Conservation (phyloP, 37 sponge, comb jelly and placozoan species). For the Agelas oroides region DNA sequence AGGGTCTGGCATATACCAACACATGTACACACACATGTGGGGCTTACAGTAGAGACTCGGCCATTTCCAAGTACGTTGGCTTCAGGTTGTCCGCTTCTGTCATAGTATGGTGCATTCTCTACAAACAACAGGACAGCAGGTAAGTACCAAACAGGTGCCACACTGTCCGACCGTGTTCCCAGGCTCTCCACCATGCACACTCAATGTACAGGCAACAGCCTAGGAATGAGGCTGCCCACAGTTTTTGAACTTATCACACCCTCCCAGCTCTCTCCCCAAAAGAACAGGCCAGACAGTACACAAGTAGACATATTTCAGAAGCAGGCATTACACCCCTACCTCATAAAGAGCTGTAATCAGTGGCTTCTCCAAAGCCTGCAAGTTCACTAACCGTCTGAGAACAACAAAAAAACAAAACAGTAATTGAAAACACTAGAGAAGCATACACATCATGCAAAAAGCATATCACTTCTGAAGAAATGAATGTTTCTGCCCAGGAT, state of each 20-base stretch:
- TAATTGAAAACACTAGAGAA: neutral
- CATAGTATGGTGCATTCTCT: conserved; percentile 56
- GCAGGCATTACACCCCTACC: neutral
- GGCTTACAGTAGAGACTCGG: conserved; percentile 50
- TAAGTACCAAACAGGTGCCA: neutral
- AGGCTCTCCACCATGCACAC: too few species aligned
- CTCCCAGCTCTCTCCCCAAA: too few species aligned
- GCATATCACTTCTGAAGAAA: too few species aligned
- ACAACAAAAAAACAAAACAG: neutral
- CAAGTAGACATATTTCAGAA: neutral
- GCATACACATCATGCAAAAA: too few species aligned
- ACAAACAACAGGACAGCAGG: neutral
- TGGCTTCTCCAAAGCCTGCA: conserved; percentile 27
- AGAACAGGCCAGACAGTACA: too few species aligned
- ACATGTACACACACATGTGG: too few species aligned
- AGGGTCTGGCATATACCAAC: too few species aligned
- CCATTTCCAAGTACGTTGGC: conserved; percentile 61
- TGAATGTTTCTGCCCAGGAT: neutral
- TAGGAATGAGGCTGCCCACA: too few species aligned
- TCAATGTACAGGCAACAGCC: too few species aligned
- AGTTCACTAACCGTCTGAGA: conserved; percentile 36
- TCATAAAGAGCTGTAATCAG: conserved; percentile 37
- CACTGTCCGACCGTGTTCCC: too few species aligned
- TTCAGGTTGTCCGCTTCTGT: conserved; percentile 42
- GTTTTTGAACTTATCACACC: too few species aligned